A percentile compares a stretch with the other conserved stretches of the same genome.
Evolutionary conservation across 2,113 vertebrate genomes (phyloP).

Genomic region (Chauna torquata): DNA sequence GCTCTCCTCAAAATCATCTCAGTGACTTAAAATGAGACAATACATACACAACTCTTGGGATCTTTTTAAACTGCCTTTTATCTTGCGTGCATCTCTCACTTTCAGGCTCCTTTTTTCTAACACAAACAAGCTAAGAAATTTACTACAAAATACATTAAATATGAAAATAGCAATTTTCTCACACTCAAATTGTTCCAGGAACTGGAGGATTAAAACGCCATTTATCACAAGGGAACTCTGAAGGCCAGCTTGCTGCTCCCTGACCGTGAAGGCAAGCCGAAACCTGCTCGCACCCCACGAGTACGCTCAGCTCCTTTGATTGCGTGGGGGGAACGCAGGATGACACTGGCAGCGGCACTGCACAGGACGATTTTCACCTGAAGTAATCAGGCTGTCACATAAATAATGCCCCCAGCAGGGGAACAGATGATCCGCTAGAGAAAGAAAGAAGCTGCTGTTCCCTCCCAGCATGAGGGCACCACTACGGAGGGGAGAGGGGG

Average conservation of each 20-base stretch:
- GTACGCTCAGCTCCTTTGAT: not conserved
- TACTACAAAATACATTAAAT: not conserved
- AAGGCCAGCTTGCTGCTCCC: not conserved
- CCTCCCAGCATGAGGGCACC: not conserved
- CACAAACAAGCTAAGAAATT: not conserved
- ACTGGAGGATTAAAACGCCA: not conserved
- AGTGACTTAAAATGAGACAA: not conserved
- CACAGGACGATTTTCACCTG: not conserved
- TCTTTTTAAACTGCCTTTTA: not conserved
- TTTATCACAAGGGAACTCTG: not conserved
- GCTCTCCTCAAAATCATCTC: not conserved
- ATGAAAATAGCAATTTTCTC: not conserved
- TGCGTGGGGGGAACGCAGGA: not conserved
- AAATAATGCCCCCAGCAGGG: accelerated
- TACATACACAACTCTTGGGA: not conserved
- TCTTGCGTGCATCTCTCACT: not conserved
- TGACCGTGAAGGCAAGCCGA: not conserved
- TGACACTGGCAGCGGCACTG: not conserved
- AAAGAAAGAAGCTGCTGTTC: too few species aligned
- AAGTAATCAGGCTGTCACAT: not conserved
- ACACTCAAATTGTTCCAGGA: not conserved
- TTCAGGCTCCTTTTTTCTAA: not conserved
- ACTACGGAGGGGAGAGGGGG: too few species aligned
- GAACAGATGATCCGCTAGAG: not conserved
- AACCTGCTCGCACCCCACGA: not conserved